Percentiles rank a stretch among this genome's conserved stretches.
Evolutionary conservation across 2,113 vertebrate genomes (phyloP).

Genomic region (Neotoma lepida): DNA sequence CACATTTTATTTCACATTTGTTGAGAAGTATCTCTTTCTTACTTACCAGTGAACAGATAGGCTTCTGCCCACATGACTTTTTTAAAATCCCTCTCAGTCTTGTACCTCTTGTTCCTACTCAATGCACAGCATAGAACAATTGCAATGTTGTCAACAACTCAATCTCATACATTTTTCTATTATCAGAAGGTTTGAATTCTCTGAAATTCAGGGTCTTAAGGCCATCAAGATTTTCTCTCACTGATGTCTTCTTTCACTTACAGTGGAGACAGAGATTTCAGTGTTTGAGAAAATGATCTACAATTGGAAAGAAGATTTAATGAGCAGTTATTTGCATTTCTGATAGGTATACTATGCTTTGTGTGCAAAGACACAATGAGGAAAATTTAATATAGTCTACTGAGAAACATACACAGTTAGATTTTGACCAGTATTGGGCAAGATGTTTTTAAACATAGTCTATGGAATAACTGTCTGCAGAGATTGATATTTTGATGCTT

Average conservation of each 20-base stretch:
- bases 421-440: not conserved
- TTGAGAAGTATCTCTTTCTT: not conserved
- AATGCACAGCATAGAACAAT: not conserved
- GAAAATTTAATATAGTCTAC: not conserved
- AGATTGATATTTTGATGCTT: not conserved
- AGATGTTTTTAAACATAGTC: not conserved
- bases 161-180: not conserved
- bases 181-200: not conserved
- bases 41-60: not conserved
- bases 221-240: not conserved
- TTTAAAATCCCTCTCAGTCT: not conserved
- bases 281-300: not conserved
- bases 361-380: not conserved
- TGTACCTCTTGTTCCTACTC: not conserved
- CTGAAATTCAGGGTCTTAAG: not conserved
- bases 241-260: not conserved
- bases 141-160: not conserved
- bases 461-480: not conserved
- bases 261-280: not conserved
- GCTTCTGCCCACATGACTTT: not conserved
- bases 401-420: not conserved
- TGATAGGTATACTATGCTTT: not conserved
- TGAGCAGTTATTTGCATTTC: not conserved
- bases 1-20: not conserved
- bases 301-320: not conserved